Conservation (phyloP, 2,888 invertebrate genomes). For the Dioctria rufipes region DNA sequence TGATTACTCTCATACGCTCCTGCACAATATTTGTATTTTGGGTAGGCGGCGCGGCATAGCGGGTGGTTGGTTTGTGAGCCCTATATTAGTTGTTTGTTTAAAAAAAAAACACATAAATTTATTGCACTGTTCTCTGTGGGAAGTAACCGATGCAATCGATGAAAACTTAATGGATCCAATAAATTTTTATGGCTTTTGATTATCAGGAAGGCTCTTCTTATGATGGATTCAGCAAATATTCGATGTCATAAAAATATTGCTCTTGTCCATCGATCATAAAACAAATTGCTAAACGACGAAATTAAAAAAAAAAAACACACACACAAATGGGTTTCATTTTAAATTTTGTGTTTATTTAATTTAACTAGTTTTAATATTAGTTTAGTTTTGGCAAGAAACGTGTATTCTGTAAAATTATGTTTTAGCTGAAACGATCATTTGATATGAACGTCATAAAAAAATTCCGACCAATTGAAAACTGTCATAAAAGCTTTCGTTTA, state of each 20-base stretch:
- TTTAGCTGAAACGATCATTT: too few species aligned
- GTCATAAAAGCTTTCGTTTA: too few species aligned
- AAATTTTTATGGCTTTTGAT: constrained; percentile 35
- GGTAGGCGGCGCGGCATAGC: not conserved
- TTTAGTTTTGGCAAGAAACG: too few species aligned
- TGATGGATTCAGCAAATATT: constrained; percentile 1
- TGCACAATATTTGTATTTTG: not conserved
- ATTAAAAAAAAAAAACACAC: too few species aligned
- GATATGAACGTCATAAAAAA: too few species aligned
- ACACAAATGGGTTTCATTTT: too few species aligned
- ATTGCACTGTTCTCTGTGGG: not conserved
- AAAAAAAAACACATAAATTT: constrained; percentile 16
- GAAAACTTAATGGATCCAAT: constrained; percentile 28
- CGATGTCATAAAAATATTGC: not conserved
- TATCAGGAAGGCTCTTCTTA: not conserved
- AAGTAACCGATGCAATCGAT: constrained; percentile 2
- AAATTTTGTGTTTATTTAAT: too few species aligned
- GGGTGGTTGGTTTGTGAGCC: not conserved
- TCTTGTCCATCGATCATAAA: not conserved
- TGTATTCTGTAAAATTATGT: too few species aligned
- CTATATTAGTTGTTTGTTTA: constrained; percentile 8
- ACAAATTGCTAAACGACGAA: too few species aligned
- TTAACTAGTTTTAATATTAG: too few species aligned
- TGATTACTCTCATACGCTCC: not conserved
- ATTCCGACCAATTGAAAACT: too few species aligned